phyloP scores from a whole-genome alignment of 2,888 invertebrate genomes.

The Leucania comma region DNA sequence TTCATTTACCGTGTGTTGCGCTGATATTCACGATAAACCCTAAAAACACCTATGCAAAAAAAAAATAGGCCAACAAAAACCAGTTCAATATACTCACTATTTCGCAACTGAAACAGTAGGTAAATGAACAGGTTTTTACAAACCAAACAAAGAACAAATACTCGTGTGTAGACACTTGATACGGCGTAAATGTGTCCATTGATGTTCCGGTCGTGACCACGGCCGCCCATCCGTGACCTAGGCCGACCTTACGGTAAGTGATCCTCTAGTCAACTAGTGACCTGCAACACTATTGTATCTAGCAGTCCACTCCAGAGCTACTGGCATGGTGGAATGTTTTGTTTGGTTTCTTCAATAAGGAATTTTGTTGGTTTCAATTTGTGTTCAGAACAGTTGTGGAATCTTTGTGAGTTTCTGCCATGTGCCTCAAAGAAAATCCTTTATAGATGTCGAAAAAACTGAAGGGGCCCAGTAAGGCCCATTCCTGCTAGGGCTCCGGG shows the following conservation, averaged over 20 bases:
- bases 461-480: too few species aligned
- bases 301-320: conserved; percentile 9
- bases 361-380: not conserved
- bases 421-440: not conserved
- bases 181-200: conserved; percentile 41
- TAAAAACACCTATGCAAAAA: not conserved
- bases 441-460: not conserved
- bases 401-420: not conserved
- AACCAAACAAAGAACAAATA: conserved; percentile 35
- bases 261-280: conserved; percentile 42
- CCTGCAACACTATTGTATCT: conserved; percentile 31
- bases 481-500: too few species aligned
- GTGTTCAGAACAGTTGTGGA: not conserved
- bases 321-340: not conserved
- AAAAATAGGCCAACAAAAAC: not conserved
- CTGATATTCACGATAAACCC: not conserved
- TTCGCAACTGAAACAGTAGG: conserved; percentile 13
- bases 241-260: conserved; percentile 38
- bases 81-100: not conserved
- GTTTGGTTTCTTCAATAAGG: not conserved
- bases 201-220: conserved; percentile 47
- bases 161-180: conserved; percentile 47
- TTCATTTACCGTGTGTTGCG: not conserved
- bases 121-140: not conserved
- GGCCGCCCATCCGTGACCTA: conserved; percentile 47